Conservation (phyloP, 1,140 invertebrate genomes). For the Cotesia glomerata region DNA sequence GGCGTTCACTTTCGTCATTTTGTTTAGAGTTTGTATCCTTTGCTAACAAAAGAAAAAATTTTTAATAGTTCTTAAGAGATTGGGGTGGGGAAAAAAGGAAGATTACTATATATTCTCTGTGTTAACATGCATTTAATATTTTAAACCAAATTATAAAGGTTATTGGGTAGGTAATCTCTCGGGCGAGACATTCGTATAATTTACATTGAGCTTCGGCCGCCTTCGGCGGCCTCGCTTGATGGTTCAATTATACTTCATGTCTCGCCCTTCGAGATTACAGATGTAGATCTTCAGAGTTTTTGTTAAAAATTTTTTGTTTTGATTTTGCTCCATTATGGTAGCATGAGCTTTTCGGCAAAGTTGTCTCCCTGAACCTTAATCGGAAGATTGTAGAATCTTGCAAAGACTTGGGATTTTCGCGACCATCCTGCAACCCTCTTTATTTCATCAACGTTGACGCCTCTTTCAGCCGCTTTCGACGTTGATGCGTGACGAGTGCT, state of each 20-base stretch:
- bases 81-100: background rate
- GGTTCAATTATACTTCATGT: slow-evolving; percentile 9
- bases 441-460: slow-evolving; percentile 31
- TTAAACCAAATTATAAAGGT: background rate
- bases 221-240: no score
- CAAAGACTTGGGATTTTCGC: slow-evolving; percentile 31
- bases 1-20: background rate
- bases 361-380: background rate
- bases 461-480: slow-evolving; percentile 31
- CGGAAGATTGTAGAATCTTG: slow-evolving; percentile 32
- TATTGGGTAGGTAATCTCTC: slow-evolving; percentile 17
- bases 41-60: background rate
- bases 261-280: background rate
- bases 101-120: no score
- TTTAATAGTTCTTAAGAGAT: background rate
- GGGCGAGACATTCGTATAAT: slow-evolving; percentile 13
- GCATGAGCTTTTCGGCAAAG: background rate
- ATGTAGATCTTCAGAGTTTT: slow-evolving; percentile 12
- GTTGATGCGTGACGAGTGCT: slow-evolving; percentile 36
- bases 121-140: background rate
- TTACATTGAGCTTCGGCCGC: slow-evolving; percentile 6
- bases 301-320: background rate
- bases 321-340: background rate
- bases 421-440: slow-evolving; percentile 35
- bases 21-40: background rate